Evolutionary conservation across 1,140 invertebrate species (phyloP).

Genomic region (Leptonema lineaticorne): DNA sequence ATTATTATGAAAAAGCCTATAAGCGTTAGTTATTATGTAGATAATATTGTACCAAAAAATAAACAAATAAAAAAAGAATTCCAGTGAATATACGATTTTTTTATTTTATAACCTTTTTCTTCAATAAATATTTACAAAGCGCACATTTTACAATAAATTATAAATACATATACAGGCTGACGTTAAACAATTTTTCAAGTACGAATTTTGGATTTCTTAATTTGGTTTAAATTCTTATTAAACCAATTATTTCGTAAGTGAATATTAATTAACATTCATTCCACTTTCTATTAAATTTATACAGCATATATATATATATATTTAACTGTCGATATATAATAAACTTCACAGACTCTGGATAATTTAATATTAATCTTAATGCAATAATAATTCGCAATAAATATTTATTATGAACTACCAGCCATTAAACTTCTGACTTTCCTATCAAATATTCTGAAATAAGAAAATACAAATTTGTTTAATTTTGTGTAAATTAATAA

Average conservation of each 20-base stretch:
- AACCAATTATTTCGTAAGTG: no score
- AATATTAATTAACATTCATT: no score
- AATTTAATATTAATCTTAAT: no score
- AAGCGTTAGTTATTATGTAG: constrained; percentile 13
- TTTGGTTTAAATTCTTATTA: no score
- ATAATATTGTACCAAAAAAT: constrained; percentile 18
- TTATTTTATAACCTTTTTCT: not conserved
- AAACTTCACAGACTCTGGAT: no score
- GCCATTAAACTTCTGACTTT: constrained; percentile 63
- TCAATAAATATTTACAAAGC: not conserved
- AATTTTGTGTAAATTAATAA: not conserved
- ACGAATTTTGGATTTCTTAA: no score
- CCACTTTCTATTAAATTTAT: not conserved
- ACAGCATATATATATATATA: not conserved
- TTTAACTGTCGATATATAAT: no score
- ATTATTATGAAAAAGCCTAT: constrained; percentile 19
- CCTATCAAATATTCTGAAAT: constrained; percentile 63
- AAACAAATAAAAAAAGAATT: constrained; percentile 16
- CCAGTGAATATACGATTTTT: not conserved
- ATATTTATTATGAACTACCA: constrained; percentile 6
- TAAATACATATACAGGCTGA: no score
- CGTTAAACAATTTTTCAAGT: no score
- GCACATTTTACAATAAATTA: no score
- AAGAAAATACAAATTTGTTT: constrained; percentile 34
- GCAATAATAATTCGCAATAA: no score